Evolutionary conservation across 2,797 vertebrate genomes (phyloP), one percentile per base, ranked within the genome.

Genomic region (Avahi laniger): DNA sequence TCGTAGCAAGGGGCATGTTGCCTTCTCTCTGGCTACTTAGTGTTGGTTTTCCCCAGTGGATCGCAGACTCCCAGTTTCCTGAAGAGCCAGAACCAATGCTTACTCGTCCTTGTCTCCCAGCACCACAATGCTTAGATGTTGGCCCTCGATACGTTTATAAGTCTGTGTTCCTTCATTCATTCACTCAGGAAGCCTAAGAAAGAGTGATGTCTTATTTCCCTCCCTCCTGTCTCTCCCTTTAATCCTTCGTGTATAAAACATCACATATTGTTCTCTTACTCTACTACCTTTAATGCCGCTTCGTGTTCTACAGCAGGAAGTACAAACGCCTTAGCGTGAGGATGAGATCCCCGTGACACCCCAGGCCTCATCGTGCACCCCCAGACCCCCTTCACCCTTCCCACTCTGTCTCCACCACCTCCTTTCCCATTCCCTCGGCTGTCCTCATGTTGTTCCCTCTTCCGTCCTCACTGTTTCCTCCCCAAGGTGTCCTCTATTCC

Each of bases 131-230:
- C 69, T 63, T 57, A 78, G 67, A 78, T 54, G 26, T 38, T 89
- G 79, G 33, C 50, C 14, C 10, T 57, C 94, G 13, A 20, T 3
- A 26, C 13, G 54, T 48, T 41, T 65, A 50, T 80, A 65, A 65
- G 30, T 63, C 26, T 33, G 28, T 22, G 20, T 22, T 52, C 26
- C 4, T 14, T 54, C 73, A 20, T 43, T 89, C 52, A 48, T 63
- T 89, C 67, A 90, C 59, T 91, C 79, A 69, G 69, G 78, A 89
- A 69, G 80, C 57, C 57, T 48, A 63, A 89, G 35, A 75, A 87
- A 88, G 38, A 63, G 57, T 61, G 73, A 67, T 30, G 50, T 43
- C 50, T 38, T 85, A 63, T 35, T 80, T 95, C 26, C 20, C 20
- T 76, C 43, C 69, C 33, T 38, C 12, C 1, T 13, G 18, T 28